Base-by-base conservation (phyloP, 1,140 invertebrate genomes). In the Tetraneura akinire region DNA sequence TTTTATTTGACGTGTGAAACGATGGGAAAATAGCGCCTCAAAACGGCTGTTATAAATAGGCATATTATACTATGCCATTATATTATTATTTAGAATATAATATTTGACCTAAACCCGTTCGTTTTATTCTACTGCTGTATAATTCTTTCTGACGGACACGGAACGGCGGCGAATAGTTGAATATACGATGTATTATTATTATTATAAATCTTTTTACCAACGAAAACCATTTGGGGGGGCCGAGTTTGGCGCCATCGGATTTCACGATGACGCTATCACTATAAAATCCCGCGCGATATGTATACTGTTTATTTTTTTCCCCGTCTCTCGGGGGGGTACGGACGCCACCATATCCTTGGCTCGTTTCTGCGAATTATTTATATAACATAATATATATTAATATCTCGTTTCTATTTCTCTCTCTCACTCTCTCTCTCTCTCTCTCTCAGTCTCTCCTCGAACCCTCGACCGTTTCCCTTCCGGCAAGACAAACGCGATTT, bases 161-260 rank as follows among this genome's bases (percentile, higher is more conserved):
- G 8, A 37, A n/a, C n/a, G n/a, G 32, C 3, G 37, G 37, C n/a
- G n/a, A 16, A 66, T n/a, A 53, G 32, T 37, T 37, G 3, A 37
- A 8, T 3, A 37, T 37, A 4, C 32, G 8, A 37, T 37, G 8
- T 37, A 37, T 37, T 37, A 47, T 47, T 47, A 13, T 47, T 37
- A 42, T 21, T 23, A 23, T 45, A 14, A 14, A 9, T n/a, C 9
- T 42, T 47, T 68, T 45, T n/a, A 42, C 32, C 8, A 47, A 68
- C 64, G 11, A 45, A 68, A 45, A 68, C 42, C 13, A 11, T 47
- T 45, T 47, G 11, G 6, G 21, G 45, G 8, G 16, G 21, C 45
- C 13, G 16, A 23, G 37, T 68, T 68, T 47, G 66, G 66, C 66
- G 66, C 66, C 66, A 68, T 47, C n/a, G 66, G 32, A n/a, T 45